Percentiles rank a stretch among this genome's conserved stretches.
Conservation (phyloP, 1,140 invertebrate genomes). For the Pomacea maculata region DNA sequence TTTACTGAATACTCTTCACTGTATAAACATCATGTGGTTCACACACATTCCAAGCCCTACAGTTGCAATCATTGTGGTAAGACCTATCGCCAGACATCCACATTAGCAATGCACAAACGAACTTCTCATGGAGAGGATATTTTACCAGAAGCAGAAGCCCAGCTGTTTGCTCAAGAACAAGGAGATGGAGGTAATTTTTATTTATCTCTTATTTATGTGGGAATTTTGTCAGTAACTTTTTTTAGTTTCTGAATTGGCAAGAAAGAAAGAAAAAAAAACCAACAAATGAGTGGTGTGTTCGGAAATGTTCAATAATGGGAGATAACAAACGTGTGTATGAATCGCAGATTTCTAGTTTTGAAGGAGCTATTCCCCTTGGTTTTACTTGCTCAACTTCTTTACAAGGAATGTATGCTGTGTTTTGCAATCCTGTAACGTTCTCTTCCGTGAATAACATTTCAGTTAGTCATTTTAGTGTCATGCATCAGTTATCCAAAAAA, state of each 20-base stretch:
- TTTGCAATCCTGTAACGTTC: too few species aligned
- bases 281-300: too few species aligned
- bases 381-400: neutral
- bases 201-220: neutral
- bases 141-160: constrained; percentile 5
- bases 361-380: neutral
- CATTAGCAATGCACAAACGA: constrained; percentile 73
- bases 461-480: too few species aligned
- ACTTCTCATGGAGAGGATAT: constrained; percentile 58
- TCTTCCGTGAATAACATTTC: too few species aligned
- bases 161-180: constrained; percentile 14
- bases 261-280: too few species aligned
- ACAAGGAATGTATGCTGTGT: too few species aligned
- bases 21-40: constrained; percentile 79
- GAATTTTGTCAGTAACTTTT: neutral
- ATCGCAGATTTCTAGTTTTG: neutral
- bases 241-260: neutral
- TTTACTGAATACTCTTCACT: constrained; percentile 81
- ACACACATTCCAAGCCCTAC: constrained; percentile 73
- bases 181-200: neutral
- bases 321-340: too few species aligned
- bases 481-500: too few species aligned
- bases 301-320: too few species aligned
- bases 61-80: constrained; percentile 71
- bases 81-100: constrained; percentile 73